phyloP scores from a whole-genome alignment of 2,797 vertebrate species.

The Buphagus erythrorhynchus region DNA sequence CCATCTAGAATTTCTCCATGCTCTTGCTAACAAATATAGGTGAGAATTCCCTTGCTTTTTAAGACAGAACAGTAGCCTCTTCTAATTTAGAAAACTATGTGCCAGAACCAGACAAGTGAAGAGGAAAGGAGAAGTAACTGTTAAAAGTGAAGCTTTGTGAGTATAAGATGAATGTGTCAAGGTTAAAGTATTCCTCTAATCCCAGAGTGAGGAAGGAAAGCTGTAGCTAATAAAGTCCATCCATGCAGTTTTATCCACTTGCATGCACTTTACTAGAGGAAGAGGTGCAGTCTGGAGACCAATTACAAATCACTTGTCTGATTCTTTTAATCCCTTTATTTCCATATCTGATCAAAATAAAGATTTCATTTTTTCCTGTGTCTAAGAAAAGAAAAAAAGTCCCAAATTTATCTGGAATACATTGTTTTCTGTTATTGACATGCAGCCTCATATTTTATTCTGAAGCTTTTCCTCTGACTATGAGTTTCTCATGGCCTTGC shows the following conservation, averaged over 20 bases:
- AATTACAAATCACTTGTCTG: conserved; percentile 78
- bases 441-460: background rate
- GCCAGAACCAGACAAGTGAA: conserved; percentile 55
- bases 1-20: background rate
- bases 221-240: conserved; percentile 71
- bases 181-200: conserved; percentile 78
- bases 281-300: conserved; percentile 71
- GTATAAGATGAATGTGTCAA: conserved; percentile 66
- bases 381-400: background rate
- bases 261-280: conserved; percentile 54
- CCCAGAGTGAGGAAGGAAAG: conserved; percentile 64
- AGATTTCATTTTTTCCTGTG: background rate
- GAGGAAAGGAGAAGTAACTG: conserved; percentile 36
- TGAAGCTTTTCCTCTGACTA: background rate
- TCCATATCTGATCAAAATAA: conserved; percentile 76
- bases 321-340: conserved; percentile 78
- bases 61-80: background rate
- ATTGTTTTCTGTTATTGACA: background rate
- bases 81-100: conserved; percentile 56
- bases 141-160: conserved; percentile 53
- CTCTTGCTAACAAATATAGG: background rate
- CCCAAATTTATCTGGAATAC: background rate
- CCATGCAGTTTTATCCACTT: conserved; percentile 53
- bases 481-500: background rate
- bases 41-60: background rate